Evolutionary conservation across 2,113 vertebrate species (phyloP).

Genomic region (Coryphaenoides rupestris): DNA sequence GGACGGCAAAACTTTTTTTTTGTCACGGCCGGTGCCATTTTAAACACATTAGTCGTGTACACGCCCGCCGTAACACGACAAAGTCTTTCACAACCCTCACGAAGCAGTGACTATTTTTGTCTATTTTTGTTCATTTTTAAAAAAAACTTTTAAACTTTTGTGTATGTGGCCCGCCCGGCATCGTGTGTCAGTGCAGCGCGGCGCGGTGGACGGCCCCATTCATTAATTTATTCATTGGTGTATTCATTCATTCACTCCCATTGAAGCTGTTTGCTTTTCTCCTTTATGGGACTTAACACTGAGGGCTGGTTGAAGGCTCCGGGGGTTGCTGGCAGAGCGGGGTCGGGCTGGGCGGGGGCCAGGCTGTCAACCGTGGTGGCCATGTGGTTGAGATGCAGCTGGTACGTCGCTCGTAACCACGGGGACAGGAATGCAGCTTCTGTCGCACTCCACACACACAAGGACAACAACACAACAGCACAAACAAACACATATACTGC

Average conservation of each 20-base stretch:
- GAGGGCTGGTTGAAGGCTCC: neutral
- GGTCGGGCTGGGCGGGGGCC: conserved; percentile 39
- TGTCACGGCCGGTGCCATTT: too few relatives aligned
- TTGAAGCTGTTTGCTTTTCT: conserved; percentile 72
- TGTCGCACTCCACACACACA: conserved; percentile 35
- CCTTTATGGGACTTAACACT: conserved; percentile 60
- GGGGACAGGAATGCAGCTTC: conserved; percentile 68
- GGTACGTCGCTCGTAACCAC: conserved; percentile 65
- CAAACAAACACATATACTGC: neutral
- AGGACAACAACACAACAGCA: conserved; percentile 3
- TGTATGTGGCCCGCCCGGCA: too few relatives aligned
- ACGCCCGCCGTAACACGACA: too few relatives aligned
- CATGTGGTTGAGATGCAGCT: conserved; percentile 38
- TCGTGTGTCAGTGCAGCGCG: too few relatives aligned
- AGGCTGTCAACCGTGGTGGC: conserved; percentile 51
- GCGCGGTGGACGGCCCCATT: neutral
- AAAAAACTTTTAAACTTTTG: too few relatives aligned
- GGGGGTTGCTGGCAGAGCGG: conserved; percentile 9
- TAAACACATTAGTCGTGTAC: too few relatives aligned
- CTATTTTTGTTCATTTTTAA: too few relatives aligned
- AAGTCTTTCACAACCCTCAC: too few relatives aligned
- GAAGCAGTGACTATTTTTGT: too few relatives aligned
- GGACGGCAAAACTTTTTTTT: too few relatives aligned
- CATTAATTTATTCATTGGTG: conserved; percentile 49
- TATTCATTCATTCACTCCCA: too few relatives aligned